phyloP scores from a whole-genome alignment of 2,113 vertebrate genomes.

The Channa maculata region DNA sequence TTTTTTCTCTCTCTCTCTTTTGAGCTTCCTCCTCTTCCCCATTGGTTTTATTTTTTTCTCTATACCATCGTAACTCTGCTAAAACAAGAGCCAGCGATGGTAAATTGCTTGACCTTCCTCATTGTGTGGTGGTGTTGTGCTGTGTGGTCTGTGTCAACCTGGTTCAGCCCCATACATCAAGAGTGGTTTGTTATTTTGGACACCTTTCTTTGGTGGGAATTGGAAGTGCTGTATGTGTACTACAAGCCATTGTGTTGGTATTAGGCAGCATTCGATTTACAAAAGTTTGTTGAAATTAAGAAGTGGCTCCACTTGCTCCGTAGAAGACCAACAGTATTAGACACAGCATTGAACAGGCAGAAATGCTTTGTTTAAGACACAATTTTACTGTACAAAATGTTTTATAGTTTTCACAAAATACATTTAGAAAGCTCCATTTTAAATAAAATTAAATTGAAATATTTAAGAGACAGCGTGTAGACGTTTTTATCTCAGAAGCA shows the following conservation, averaged over 20 bases:
- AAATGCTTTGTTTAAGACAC: constrained; percentile 81
- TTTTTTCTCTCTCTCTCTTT: constrained; percentile 21
- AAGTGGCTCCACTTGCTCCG: background rate
- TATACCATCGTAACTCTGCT: constrained; percentile 76
- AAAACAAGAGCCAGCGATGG: constrained; percentile 76
- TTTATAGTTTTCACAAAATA: constrained; percentile 89
- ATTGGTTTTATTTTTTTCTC: constrained; percentile 53
- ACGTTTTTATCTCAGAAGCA: constrained; percentile 82
- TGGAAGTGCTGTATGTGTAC: constrained; percentile 49
- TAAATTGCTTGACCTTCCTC: constrained; percentile 83
- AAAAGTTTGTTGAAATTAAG: constrained; percentile 16
- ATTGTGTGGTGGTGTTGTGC: constrained; percentile 72
- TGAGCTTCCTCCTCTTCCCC: constrained; percentile 42
- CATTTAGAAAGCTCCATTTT: constrained; percentile 89
- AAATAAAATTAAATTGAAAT: constrained; percentile 89
- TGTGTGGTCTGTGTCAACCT: constrained; percentile 77
- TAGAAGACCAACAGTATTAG: constrained; percentile 16
- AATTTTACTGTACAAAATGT: constrained; percentile 88
- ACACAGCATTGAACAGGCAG: constrained; percentile 69
- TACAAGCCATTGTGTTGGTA: constrained; percentile 14
- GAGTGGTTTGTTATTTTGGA: constrained; percentile 68
- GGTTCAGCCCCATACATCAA: constrained; percentile 72
- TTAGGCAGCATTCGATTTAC: constrained; percentile 32
- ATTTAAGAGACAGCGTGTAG: constrained; percentile 85
- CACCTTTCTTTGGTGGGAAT: constrained; percentile 67